Evolutionary conservation across 1,140 invertebrate species (phyloP), one percentile per base, ranked within the genome.

Genomic region (Leptinotarsa lineolata): DNA sequence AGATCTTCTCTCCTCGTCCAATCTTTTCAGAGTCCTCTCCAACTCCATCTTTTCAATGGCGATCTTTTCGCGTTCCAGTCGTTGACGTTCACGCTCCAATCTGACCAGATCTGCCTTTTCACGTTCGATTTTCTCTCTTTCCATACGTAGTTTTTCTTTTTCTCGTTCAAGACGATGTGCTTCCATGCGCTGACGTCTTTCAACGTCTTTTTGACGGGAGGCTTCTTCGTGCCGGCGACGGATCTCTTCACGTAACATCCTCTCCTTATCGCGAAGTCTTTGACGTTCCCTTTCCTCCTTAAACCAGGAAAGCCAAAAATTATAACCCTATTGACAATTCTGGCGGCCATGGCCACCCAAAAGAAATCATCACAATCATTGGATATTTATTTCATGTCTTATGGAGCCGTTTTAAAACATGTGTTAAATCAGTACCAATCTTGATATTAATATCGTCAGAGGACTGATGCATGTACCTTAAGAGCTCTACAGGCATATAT

Each of bases 31-130:
- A 77, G 92, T 91, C 58, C 93, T 88, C 81, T 94, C 92, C 54
- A 95, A 82, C 81, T 96, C 94, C 75, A 95, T 87, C 77, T 92
- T 89, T 78, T 96, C 94, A 65, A 93, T 85, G 81, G 95, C 94
- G 22, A 96, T 85, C 81, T 93, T 92, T 78, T 95, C 94, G 18
- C 94, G 85, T 83, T 96, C 94, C 60, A 94, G 80, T 73, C 91
- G 90, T 81, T 95, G 92, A 46, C 92, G 86, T 82, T 95, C 94
- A 4, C 93, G 87, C 83, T 96, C 94, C 66, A 95, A 81, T 63
- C 92, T 89, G 66, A 95, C 82, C 15, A 95, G 83, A 82, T 96
- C 94, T 45, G 92, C 91, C 81, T 93, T 92, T 80, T 95, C 94
- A 18, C 92, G 88, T 80, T 94, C 93, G 21, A 94, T 88, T 61